phyloP scores from a whole-genome alignment of 2,113 vertebrate species.

The Piliocolobus tephrosceles region DNA sequence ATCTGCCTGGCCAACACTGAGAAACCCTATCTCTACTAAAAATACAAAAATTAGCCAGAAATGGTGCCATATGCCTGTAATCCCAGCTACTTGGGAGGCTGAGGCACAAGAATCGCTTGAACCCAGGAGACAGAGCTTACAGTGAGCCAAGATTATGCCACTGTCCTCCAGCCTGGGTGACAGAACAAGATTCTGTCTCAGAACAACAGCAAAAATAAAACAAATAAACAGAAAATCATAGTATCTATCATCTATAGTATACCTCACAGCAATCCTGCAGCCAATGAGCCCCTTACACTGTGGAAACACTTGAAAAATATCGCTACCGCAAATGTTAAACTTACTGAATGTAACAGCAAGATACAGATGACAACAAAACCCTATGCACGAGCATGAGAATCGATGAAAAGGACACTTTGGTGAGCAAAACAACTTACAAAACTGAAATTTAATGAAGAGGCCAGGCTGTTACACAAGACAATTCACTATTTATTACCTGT shows the following conservation, averaged over 20 bases:
- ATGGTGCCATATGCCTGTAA: too few species aligned
- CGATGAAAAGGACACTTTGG: neutral
- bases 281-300: neutral
- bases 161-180: too few species aligned
- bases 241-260: neutral
- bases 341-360: neutral
- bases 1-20: too few species aligned
- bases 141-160: too few species aligned
- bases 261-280: neutral
- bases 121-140: too few species aligned
- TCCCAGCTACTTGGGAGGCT: too few species aligned
- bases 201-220: too few species aligned
- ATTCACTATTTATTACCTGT: neutral
- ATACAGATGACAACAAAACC: neutral
- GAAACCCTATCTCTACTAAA: too few species aligned
- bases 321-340: neutral
- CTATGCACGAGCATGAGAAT: neutral
- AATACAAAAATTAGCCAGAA: too few species aligned
- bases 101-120: too few species aligned
- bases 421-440: neutral
- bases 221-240: too few species aligned
- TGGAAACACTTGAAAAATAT: neutral
- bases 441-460: neutral
- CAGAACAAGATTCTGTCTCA: too few species aligned
- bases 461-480: neutral